Conservation (phyloP, 2,888 invertebrate genomes). For the Cantharis nigra region DNA sequence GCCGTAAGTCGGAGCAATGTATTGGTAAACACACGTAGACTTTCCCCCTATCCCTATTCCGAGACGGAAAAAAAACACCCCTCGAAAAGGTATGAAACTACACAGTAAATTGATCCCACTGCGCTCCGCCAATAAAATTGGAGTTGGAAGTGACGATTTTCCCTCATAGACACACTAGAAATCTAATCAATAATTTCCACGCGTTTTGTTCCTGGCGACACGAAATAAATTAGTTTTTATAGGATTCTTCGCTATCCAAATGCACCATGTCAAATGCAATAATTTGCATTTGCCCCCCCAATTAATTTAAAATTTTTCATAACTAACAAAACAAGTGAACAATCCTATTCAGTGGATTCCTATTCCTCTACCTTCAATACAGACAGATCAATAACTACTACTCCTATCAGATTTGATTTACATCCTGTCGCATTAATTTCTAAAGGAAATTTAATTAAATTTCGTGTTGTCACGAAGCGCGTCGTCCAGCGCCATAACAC, state of each 20-base stretch:
- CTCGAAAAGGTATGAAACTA: not conserved
- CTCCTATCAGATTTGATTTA: not conserved
- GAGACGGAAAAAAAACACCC: not conserved
- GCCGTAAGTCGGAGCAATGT: not conserved
- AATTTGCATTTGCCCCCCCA: not conserved
- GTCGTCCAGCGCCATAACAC: not conserved
- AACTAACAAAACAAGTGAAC: not conserved
- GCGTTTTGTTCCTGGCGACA: not conserved
- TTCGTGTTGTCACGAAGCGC: not conserved
- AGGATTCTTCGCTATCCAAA: not conserved
- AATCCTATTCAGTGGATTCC: not conserved
- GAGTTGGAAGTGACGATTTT: slow-evolving; percentile 9
- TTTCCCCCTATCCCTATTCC: not conserved
- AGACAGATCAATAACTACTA: slow-evolving; percentile 4
- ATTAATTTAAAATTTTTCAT: not conserved
- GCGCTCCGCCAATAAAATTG: not conserved
- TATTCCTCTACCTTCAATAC: not conserved
- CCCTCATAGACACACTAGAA: slow-evolving; percentile 12
- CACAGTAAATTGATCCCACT: slow-evolving; percentile 4
- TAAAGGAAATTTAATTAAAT: not conserved
- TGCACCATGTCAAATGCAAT: not conserved
- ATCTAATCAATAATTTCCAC: not conserved
- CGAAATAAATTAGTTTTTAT: not conserved
- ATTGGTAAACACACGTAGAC: not conserved
- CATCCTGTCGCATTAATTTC: not conserved